Evolutionary conservation across 2,113 vertebrate genomes (phyloP).

Genomic region (Dendrocopos noguchii): DNA sequence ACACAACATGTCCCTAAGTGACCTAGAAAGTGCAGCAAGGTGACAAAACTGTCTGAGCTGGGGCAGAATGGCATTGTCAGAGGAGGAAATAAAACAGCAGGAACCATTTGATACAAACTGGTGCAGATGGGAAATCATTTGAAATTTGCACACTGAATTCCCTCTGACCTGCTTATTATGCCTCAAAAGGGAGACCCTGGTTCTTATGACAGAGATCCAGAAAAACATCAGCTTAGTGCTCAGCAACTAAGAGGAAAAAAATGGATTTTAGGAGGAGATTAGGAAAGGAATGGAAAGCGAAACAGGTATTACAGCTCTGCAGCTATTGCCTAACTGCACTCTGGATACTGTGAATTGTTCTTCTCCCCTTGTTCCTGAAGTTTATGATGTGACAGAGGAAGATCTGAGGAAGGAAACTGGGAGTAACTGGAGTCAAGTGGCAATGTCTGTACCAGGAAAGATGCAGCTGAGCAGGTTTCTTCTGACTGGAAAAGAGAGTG

Average conservation of each 20-base stretch:
- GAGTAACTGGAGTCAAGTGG: not conserved
- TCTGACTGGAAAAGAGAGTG: not conserved
- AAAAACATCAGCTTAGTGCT: not conserved
- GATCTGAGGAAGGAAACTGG: not conserved
- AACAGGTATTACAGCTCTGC: not conserved
- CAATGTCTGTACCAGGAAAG: not conserved
- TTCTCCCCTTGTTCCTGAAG: not conserved
- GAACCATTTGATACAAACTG: not conserved
- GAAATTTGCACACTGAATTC: not conserved
- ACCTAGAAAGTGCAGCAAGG: not conserved
- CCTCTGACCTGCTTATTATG: not conserved
- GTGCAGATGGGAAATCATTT: not conserved
- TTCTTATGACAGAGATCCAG: not conserved
- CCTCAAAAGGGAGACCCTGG: not conserved
- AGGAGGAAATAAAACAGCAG: not conserved
- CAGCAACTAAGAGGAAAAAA: not conserved
- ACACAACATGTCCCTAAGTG: accelerated
- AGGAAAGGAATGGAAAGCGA: not conserved
- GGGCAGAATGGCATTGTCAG: not conserved
- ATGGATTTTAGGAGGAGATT: not conserved
- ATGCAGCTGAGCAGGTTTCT: not conserved
- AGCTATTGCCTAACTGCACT: not conserved
- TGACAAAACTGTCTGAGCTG: not conserved
- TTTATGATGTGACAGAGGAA: not conserved
- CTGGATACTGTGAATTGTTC: not conserved